Conservation (phyloP, 2,113 vertebrate species). For the Phaethornis superciliosus region DNA sequence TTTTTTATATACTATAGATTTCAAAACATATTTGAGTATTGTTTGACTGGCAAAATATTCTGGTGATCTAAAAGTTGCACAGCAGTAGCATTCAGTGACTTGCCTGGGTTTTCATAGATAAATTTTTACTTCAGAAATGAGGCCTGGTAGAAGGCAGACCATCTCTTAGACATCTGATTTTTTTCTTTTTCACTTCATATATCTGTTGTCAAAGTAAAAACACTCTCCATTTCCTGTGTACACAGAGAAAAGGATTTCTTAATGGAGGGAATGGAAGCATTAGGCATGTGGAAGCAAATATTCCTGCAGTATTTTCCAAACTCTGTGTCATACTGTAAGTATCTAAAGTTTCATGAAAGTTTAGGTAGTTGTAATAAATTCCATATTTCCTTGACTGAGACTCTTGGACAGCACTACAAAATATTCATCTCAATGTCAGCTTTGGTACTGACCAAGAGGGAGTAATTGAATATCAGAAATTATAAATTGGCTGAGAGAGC, state of each 20-base stretch:
- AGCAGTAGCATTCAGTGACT: background rate
- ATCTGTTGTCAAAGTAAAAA: background rate
- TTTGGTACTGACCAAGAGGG: background rate
- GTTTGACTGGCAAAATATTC: background rate
- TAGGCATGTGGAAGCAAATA: background rate
- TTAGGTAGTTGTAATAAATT: constrained; percentile 26
- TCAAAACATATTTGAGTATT: background rate
- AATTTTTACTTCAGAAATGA: background rate
- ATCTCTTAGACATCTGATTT: background rate
- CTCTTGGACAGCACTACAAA: constrained; percentile 21
- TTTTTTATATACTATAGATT: background rate
- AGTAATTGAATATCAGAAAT: background rate
- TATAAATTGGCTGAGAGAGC: background rate
- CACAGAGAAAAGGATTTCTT: background rate
- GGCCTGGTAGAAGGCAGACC: background rate
- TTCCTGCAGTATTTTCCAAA: background rate
- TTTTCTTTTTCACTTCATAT: background rate
- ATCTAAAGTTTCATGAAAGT: background rate
- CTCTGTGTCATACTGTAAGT: background rate
- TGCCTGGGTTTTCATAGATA: background rate
- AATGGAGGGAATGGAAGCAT: background rate
- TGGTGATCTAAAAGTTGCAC: background rate
- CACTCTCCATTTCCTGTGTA: background rate
- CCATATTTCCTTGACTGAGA: constrained; percentile 32
- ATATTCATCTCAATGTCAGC: background rate